Evolutionary conservation across 2,797 vertebrate species (phyloP).

Genomic region (Micropoecilia bifurca): DNA sequence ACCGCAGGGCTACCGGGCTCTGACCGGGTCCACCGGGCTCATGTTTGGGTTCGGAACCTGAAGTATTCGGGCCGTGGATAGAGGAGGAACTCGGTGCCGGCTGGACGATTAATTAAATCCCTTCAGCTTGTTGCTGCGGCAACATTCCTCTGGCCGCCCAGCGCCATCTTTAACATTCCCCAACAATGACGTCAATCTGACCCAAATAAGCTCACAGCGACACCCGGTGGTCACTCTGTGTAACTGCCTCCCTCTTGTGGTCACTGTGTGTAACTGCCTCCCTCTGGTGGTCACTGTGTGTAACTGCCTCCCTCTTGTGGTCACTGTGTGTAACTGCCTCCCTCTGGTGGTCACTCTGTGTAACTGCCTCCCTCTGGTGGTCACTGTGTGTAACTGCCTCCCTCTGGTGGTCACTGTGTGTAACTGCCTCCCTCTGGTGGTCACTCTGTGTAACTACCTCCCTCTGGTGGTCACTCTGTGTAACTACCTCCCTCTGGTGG

Average conservation of each 20-base stretch:
- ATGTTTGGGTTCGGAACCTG: background rate
- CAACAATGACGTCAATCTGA: constrained; percentile 70
- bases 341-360: no score
- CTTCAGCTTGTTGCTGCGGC: constrained; percentile 37
- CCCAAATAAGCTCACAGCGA: constrained; percentile 28
- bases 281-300: background rate
- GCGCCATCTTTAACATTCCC: constrained; percentile 82
- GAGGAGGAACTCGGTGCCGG: background rate
- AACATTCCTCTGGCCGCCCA: constrained; percentile 52
- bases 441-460: constrained; percentile 32
- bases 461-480: background rate
- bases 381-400: no score
- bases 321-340: constrained; percentile 33
- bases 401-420: no score
- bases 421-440: no score
- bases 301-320: constrained; percentile 48
- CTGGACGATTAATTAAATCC: constrained; percentile 47
- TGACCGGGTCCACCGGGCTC: background rate
- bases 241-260: constrained; percentile 33
- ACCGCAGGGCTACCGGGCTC: constrained; percentile 29
- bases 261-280: constrained; percentile 32
- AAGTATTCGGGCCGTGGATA: background rate
- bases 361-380: no score
- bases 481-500: constrained; percentile 40
- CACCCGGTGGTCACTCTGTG: constrained; percentile 29